A percentile compares a stretch with the other conserved stretches of the same genome.
These are phyloP conservation scores for Actenoides lindsayi DNA, from an alignment of 2,113 vertebrate genomes.

Conservation along the genomic window DNA sequence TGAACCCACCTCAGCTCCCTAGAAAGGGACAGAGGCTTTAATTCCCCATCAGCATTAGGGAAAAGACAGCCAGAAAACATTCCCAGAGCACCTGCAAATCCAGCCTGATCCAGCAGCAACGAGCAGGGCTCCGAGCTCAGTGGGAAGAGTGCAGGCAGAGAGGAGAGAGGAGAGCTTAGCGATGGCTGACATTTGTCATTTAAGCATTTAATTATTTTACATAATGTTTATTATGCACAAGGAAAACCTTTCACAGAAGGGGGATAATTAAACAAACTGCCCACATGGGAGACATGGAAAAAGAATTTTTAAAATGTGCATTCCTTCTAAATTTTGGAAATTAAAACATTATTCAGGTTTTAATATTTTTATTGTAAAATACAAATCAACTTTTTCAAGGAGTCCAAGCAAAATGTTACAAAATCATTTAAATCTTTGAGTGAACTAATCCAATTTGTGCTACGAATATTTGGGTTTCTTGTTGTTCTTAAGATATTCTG, in stretches of 20 bases:
- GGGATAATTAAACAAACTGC: neutral
- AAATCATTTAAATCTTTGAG: neutral
- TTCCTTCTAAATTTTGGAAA: neutral
- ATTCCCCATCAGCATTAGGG: neutral
- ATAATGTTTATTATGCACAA: neutral
- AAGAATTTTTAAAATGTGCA: fast-evolving
- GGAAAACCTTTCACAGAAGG: neutral
- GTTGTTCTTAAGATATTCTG: fast-evolving
- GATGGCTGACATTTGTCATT: neutral
- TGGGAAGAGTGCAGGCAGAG: fast-evolving
- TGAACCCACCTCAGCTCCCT: fast-evolving
- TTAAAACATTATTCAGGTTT: neutral
- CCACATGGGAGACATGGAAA: neutral
- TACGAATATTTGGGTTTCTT: fast-evolving
- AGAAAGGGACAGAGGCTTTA: neutral
- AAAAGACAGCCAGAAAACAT: neutral
- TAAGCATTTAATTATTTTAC: neutral
- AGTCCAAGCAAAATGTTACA: neutral
- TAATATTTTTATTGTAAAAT: neutral
- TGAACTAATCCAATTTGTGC: neutral
- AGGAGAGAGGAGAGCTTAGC: too few species aligned
- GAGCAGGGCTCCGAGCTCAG: neutral
- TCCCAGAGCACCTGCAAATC: neutral
- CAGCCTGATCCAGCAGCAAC: fast-evolving
- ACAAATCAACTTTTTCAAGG: neutral